Base-by-base conservation (phyloP, 2,888 invertebrate genomes). In the Cheilosia vernalis region DNA sequence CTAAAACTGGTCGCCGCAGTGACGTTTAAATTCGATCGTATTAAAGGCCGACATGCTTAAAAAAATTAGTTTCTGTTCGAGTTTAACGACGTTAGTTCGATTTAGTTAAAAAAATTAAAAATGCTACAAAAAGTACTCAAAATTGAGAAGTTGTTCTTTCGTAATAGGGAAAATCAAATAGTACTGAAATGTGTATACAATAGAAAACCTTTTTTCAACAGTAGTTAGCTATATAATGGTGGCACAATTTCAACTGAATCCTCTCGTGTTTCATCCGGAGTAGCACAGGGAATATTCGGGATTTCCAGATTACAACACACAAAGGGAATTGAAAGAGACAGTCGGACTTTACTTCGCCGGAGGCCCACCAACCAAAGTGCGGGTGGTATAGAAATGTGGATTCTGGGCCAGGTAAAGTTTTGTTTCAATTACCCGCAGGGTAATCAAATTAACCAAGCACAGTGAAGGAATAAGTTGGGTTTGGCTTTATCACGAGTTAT, bases 401-500 rank as follows among this genome's bases (percentile, higher is more conserved):
- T 19, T 47, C 5, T 47, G 51, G 2, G 13, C 19, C 51, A 21
- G 51, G 51, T 51, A 15, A 51, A 24, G 17, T 30, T 55, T 9
- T 33, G 30, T 33, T 55, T 55, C 55, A 55, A 55, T 10, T 55
- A 33, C 17, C 55, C 55, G 21, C 21, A 55, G 33, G 55, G 9
- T 19, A 33, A 55, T 30, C 33, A 55, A 55, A 55, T 55, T 33
- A 33, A 30, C n/a, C 7, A 55, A 55, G 10, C 21, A 49, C 17
- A 13, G 7, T 3, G 17, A 1, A 27, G 51, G 10, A 21, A 19
- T 15, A 27, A 24, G 10, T 51, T 51, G 4, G 10, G 21, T 21
- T 24, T 51, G 13, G 24, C 27, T 13, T 27, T 2, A 24, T 0
- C 13, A 24, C 3, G 24, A 15, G 5, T n/a, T 51, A 5, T 27